Percentiles rank a stretch among this genome's conserved stretches.
phyloP scores from a whole-genome alignment of 2,888 invertebrate species.

The Thymelicus sylvestris region DNA sequence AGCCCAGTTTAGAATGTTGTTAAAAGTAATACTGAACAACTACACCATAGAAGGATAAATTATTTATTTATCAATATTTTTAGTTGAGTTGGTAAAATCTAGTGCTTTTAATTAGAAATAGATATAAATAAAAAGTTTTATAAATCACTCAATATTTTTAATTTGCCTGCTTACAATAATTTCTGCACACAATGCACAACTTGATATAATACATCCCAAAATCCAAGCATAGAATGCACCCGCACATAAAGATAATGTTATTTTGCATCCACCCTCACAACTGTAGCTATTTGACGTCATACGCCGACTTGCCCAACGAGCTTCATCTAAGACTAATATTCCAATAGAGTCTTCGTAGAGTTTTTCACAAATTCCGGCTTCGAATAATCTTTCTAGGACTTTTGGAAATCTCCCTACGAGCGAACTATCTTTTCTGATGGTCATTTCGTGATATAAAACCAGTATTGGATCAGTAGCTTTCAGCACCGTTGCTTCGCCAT shows the following conservation, averaged over 20 bases:
- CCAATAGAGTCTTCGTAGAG: slow-evolving; percentile 65
- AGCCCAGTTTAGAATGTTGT: too few relatives aligned
- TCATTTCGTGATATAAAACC: slow-evolving; percentile 66
- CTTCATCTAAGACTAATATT: slow-evolving; percentile 55
- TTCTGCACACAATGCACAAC: slow-evolving; percentile 58
- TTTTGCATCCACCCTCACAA: slow-evolving; percentile 64
- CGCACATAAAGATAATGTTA: slow-evolving; percentile 58
- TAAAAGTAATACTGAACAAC: too few relatives aligned
- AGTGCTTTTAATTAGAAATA: too few relatives aligned
- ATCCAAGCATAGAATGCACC: slow-evolving; percentile 65
- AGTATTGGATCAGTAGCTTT: slow-evolving; percentile 57
- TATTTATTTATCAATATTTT: too few relatives aligned
- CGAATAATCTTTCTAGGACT: slow-evolving; percentile 56
- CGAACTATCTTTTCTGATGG: slow-evolving; percentile 56
- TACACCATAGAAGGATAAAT: too few relatives aligned
- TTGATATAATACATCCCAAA: slow-evolving; percentile 58
- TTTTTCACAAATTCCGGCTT: slow-evolving; percentile 65
- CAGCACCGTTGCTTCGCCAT: slow-evolving; percentile 64
- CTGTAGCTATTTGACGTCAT: slow-evolving; percentile 62
- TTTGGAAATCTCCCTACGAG: slow-evolving; percentile 52
- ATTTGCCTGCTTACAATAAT: slow-evolving; percentile 30
- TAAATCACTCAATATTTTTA: not conserved
- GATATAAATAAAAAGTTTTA: too few relatives aligned
- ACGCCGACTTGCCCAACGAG: slow-evolving; percentile 55
- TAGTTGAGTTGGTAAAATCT: too few relatives aligned